phyloP scores from a whole-genome alignment of 2,113 vertebrate species.

The Oreochromis spilurus region DNA sequence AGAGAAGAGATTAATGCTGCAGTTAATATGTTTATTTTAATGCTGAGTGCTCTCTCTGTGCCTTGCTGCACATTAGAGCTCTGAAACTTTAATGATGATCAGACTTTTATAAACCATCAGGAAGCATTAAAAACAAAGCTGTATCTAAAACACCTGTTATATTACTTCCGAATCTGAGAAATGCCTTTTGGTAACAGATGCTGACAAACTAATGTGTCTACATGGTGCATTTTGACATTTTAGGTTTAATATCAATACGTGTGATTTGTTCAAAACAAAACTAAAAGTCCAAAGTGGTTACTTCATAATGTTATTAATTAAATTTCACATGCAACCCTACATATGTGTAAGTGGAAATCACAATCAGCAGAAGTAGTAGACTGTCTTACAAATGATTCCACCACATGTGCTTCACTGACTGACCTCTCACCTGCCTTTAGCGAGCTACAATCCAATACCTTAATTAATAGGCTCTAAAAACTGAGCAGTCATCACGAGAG shows the following conservation, averaged over 20 bases:
- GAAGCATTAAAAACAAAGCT: background rate
- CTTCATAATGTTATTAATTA: background rate
- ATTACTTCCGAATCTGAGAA: background rate
- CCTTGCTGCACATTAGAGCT: background rate
- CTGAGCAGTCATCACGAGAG: background rate
- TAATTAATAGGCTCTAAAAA: background rate
- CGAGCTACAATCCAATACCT: background rate
- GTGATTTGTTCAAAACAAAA: background rate
- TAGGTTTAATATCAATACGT: background rate
- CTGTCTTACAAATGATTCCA: background rate
- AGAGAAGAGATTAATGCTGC: background rate
- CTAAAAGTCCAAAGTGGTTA: background rate
- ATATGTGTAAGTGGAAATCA: background rate
- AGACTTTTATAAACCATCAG: background rate
- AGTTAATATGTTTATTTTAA: background rate
- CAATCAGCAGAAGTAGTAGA: background rate
- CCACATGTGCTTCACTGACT: background rate
- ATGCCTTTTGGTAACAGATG: background rate
- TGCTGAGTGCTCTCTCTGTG: background rate
- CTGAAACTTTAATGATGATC: background rate
- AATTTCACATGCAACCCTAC: background rate
- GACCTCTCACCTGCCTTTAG: conserved; percentile 1
- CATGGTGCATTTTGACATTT: background rate
- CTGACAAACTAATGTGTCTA: background rate
- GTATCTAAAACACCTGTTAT: background rate